phyloP scores from a whole-genome alignment of 2,888 invertebrate species.

The Polydrusus tereticollis region DNA sequence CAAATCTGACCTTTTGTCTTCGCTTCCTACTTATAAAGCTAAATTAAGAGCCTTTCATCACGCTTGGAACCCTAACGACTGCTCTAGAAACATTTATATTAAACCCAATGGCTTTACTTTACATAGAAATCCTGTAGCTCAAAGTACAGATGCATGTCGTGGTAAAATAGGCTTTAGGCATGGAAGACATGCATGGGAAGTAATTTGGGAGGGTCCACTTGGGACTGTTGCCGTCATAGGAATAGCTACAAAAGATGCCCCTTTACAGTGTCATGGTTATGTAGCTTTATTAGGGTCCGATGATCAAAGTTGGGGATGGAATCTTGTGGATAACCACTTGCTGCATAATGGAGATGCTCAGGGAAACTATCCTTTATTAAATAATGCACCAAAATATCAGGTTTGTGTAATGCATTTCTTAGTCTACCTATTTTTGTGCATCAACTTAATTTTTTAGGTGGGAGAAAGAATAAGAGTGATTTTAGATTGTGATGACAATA shows the following conservation, averaged over 20 bases:
- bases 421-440: constrained; percentile 20
- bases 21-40: constrained; percentile 91
- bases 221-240: constrained; percentile 99
- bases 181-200: constrained; percentile 97
- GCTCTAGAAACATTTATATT: constrained; percentile 96
- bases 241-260: constrained; percentile 93
- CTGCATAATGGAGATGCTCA: constrained; percentile 96
- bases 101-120: constrained; percentile 97
- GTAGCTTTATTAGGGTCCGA: constrained; percentile 94
- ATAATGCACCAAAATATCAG: constrained; percentile 98
- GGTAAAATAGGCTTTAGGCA: constrained; percentile 90
- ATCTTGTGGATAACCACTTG: constrained; percentile 96
- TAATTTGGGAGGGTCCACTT: constrained; percentile 98
- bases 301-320: constrained; percentile 99
- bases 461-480: constrained; percentile 97
- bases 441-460: constrained; percentile 74
- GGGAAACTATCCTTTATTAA: constrained; percentile 93
- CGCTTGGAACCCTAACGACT: constrained; percentile 98
- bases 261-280: constrained; percentile 95
- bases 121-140: constrained; percentile 98
- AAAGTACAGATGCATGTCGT: constrained; percentile 95
- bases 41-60: constrained; percentile 94
- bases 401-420: constrained; percentile 66
- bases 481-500: constrained; percentile 97
- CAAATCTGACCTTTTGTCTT: constrained; percentile 91